Conservation (phyloP, 2,113 vertebrate species). For the Ellobius talpinus region DNA sequence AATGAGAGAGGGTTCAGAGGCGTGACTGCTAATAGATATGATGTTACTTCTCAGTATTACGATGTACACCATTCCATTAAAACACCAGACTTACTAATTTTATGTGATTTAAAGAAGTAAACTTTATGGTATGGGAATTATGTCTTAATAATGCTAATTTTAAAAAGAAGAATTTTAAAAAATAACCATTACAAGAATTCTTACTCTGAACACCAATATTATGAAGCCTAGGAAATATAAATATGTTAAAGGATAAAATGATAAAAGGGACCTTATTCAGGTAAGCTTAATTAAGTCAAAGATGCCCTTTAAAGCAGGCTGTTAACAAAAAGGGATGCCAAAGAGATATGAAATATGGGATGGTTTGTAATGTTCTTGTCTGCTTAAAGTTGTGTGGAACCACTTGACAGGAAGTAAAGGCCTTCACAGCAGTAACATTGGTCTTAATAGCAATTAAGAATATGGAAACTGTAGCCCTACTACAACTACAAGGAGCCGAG, state of each 20-base stretch:
- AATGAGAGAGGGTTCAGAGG: neutral
- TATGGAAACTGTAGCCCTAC: neutral
- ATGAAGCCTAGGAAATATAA: neutral
- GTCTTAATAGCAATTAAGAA: neutral
- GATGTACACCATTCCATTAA: neutral
- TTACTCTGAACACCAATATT: neutral
- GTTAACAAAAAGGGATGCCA: neutral
- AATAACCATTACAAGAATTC: neutral
- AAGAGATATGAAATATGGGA: neutral
- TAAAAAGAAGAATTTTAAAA: conserved; percentile 8
- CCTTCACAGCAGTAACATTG: neutral
- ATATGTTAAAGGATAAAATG: conserved; percentile 2
- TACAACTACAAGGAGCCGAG: neutral
- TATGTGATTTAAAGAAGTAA: neutral
- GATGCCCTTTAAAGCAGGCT: neutral
- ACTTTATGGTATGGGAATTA: neutral
- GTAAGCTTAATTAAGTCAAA: neutral
- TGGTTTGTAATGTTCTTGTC: neutral
- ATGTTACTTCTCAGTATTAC: neutral
- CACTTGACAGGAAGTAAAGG: neutral
- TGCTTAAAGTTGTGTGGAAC: neutral
- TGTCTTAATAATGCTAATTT: neutral
- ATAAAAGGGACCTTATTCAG: neutral
- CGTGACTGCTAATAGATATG: neutral
- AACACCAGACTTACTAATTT: neutral